phyloP scores from a whole-genome alignment of 2,888 invertebrate species.

The Pristionchus mayeri region DNA sequence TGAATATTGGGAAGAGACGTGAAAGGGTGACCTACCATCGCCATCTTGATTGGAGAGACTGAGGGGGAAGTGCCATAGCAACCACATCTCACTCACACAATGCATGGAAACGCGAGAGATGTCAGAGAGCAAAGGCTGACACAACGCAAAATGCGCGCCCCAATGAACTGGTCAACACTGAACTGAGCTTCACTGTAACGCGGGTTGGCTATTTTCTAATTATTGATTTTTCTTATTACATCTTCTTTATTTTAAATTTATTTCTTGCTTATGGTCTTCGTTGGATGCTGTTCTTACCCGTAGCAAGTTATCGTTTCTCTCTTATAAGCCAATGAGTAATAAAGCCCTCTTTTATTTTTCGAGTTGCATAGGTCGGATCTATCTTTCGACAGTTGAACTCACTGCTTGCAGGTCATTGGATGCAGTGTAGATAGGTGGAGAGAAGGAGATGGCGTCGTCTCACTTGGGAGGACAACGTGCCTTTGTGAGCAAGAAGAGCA shows the following conservation, averaged over 20 bases:
- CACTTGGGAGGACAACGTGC: slow-evolving; percentile 42
- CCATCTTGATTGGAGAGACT: slow-evolving; percentile 43
- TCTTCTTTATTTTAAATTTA: not conserved
- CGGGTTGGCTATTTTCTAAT: not conserved
- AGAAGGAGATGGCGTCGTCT: slow-evolving; percentile 30
- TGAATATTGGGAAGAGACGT: not conserved
- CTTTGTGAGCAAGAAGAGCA: slow-evolving; percentile 51
- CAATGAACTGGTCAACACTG: not conserved
- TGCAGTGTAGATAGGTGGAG: not conserved
- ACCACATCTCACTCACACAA: slow-evolving; percentile 41
- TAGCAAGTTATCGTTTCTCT: not conserved
- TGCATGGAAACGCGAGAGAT: not conserved
- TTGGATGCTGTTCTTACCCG: not conserved
- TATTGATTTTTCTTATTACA: not conserved
- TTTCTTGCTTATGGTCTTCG: not conserved
- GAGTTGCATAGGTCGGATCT: slow-evolving; percentile 2
- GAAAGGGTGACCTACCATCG: slow-evolving; percentile 35
- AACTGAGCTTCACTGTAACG: not conserved
- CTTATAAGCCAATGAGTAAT: not conserved
- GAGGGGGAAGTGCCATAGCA: slow-evolving; percentile 12
- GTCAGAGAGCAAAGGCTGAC: not conserved
- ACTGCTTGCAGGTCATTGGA: slow-evolving; percentile 5
- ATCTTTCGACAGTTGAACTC: not conserved
- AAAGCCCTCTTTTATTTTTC: not conserved
- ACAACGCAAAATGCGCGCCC: not conserved